These are phyloP conservation scores for Beroe ovata DNA, from an alignment of 37 sponge, comb jelly and placozoan genomes.

Conservation along the genomic window DNA sequence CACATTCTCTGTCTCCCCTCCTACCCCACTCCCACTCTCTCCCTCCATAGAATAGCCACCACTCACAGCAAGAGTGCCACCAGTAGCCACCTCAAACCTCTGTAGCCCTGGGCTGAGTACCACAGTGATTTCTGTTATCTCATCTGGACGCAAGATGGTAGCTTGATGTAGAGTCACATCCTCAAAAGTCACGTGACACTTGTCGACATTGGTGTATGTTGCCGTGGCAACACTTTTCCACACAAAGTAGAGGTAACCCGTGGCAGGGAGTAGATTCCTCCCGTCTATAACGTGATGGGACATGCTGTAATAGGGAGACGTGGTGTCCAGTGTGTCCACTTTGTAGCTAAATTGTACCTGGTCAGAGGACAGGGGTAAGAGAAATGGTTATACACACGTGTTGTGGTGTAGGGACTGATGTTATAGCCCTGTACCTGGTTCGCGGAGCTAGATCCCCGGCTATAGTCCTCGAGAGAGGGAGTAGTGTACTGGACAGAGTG, in stretches of 20 bases:
- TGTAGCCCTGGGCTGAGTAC: neutral
- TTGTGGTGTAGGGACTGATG: no score
- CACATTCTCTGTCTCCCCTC: neutral
- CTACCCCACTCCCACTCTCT: neutral
- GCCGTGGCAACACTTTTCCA: conserved; percentile 51
- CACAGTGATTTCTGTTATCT: neutral
- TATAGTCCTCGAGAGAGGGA: conserved; percentile 19
- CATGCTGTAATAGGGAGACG: conserved; percentile 25
- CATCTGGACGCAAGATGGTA: conserved; percentile 31
- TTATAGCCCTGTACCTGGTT: no score
- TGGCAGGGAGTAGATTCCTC: conserved; percentile 66
- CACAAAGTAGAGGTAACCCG: conserved; percentile 60
- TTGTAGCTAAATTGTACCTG: conserved; percentile 49
- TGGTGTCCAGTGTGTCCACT: conserved; percentile 18
- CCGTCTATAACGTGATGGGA: conserved; percentile 66
- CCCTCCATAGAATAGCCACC: conserved; percentile 18
- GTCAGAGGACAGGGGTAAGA: no score
- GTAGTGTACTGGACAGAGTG: conserved; percentile 66
- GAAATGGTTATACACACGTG: no score
- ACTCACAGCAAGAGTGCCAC: conserved; percentile 34
- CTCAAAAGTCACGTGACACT: conserved; percentile 29
- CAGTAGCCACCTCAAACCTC: conserved; percentile 53
- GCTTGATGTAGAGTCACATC: conserved; percentile 55
- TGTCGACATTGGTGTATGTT: conserved; percentile 3
- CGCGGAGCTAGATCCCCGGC: neutral